These are phyloP conservation scores for Trichopria drosophilae DNA, from an alignment of 2,888 invertebrate genomes.

Conservation along the genomic window DNA sequence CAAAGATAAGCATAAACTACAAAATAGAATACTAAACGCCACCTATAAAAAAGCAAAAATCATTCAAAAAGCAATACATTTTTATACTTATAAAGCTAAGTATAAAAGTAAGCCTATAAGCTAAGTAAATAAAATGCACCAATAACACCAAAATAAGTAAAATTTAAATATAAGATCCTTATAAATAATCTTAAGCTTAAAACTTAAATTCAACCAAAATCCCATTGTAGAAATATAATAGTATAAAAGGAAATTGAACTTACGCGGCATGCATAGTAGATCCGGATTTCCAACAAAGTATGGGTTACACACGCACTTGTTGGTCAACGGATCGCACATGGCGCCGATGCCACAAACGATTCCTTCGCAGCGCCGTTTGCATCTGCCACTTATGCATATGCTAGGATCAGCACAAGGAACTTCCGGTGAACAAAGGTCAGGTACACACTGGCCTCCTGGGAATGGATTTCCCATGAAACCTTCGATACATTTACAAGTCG, in stretches of 20 bases:
- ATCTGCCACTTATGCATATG: constrained; percentile 83
- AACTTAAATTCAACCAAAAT: too few species aligned
- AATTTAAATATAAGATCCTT: too few species aligned
- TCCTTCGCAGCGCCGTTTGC: constrained; percentile 85
- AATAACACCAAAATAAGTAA: too few species aligned
- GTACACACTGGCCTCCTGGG: constrained; percentile 82
- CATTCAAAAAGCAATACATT: too few species aligned
- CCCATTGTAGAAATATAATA: neutral
- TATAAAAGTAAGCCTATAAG: too few species aligned
- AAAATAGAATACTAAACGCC: too few species aligned
- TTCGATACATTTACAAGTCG: constrained; percentile 85
- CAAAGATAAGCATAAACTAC: too few species aligned
- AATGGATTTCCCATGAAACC: constrained; percentile 89
- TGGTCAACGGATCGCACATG: constrained; percentile 76
- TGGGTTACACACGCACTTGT: constrained; percentile 83
- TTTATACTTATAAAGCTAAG: too few species aligned
- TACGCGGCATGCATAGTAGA: constrained; percentile 87
- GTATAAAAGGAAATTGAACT: constrained; percentile 58
- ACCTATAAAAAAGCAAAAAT: too few species aligned
- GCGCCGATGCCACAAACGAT: constrained; percentile 88
- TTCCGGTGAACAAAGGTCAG: constrained; percentile 78
- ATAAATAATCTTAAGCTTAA: too few species aligned
- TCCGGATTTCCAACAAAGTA: constrained; percentile 89
- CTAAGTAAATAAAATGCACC: too few species aligned
- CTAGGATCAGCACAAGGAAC: constrained; percentile 78